Percentiles rank a stretch among this genome's conserved stretches.
These are phyloP conservation scores for Tenrec ecaudatus DNA, from an alignment of 2,113 vertebrate species.

Conservation along the genomic window DNA sequence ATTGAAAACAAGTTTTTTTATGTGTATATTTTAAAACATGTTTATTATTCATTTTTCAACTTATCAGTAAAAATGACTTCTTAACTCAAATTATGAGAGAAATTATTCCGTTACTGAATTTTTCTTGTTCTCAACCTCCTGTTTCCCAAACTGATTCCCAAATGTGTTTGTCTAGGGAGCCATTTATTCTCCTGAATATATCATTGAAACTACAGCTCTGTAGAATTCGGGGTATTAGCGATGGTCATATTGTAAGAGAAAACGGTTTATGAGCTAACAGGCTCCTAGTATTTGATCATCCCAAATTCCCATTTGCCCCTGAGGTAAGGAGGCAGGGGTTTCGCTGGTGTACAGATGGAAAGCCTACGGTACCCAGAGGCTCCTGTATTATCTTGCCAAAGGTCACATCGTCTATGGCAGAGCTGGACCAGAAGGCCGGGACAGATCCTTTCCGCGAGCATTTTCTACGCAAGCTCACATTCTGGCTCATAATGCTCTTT, in stretches of 20 bases:
- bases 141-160: background rate
- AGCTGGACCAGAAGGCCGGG: background rate
- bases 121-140: background rate
- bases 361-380: background rate
- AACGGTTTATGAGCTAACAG: background rate
- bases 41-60: background rate
- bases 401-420: constrained; percentile 15
- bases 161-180: background rate
- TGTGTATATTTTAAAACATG: background rate
- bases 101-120: background rate
- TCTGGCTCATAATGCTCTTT: constrained; percentile 38
- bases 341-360: background rate
- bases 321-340: background rate
- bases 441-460: background rate
- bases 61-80: background rate
- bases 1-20: background rate
- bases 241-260: constrained; percentile 13
- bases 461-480: constrained; percentile 4
- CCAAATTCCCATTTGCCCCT: background rate
- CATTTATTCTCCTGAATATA: background rate
- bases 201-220: background rate
- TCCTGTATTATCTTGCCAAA: background rate
- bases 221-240: background rate
- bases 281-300: background rate
- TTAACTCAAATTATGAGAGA: background rate